Base-by-base conservation (phyloP, 1,140 invertebrate genomes). In the Calliphora vicina region DNA sequence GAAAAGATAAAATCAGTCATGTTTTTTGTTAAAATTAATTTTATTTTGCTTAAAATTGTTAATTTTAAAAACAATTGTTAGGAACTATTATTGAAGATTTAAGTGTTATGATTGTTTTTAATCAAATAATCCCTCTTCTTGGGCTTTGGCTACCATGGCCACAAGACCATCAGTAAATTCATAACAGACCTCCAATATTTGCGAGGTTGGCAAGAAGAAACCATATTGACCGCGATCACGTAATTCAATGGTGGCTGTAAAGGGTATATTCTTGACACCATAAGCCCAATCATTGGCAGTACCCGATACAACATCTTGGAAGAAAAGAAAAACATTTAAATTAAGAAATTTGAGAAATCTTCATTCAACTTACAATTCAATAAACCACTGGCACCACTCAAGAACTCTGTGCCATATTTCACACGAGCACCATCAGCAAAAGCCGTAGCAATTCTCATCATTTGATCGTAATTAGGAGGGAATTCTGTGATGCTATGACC, bases 101-200 rank as follows among this genome's bases (percentile, higher is more conserved):
- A n/a, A n/a, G n/a, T n/a, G n/a, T n/a, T n/a, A n/a, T n/a, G n/a
- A n/a, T n/a, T n/a, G n/a, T n/a, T n/a, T n/a, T n/a, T 72, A 88
- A 78, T 86, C 81, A 81, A 88, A 88, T 57, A 88, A 85, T 23
- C 86, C 86, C 81, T 88, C 87, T 9, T 86, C 85, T n/a, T 95
- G 73, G n/a, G 87, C 90, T 67, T 91, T 89, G 82, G 90, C 86
- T 12, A 95, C 95, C 78, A 98, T 92, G 0, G 95, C 94, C 88
- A 94, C 93, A 17, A 98, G 91, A 10, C 94, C 97, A 12, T 94
- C 95, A 84, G 96, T 94, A 17, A 95, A 96, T 91, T 98, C 97
- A 83, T 94, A 93, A 2, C 95, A 96, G 6, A 96, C 96, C 0
- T 95, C 94, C 50, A 94, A 91, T 85, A 99, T 98, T 87, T 95